These are phyloP conservation scores for Xylocopa sonorina DNA, from an alignment of 1,140 invertebrate genomes.

Conservation along the genomic window DNA sequence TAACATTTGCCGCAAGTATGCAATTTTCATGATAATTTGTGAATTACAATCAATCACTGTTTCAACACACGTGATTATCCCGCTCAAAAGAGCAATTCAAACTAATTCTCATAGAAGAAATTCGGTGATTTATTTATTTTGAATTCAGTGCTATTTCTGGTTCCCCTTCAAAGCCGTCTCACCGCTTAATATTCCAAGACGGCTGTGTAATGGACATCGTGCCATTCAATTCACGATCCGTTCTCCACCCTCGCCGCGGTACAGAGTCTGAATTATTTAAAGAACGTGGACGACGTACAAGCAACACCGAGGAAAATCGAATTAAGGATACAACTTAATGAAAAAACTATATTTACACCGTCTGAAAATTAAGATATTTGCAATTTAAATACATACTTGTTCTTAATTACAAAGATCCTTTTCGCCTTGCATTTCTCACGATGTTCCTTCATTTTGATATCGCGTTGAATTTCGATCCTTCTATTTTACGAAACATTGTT, in stretches of 20 bases:
- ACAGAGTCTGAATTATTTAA: background rate
- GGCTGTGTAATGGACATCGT: background rate
- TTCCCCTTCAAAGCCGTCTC: background rate
- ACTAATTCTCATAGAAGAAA: background rate
- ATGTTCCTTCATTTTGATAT: too few species aligned
- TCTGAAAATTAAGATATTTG: too few species aligned
- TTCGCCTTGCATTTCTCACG: too few species aligned
- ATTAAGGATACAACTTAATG: background rate
- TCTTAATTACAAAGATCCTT: too few species aligned
- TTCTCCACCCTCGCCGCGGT: too few species aligned
- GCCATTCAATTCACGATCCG: background rate
- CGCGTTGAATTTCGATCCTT: too few species aligned
- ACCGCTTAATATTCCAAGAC: constrained; percentile 2
- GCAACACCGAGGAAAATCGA: background rate
- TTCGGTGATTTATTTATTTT: background rate
- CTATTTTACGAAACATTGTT: too few species aligned
- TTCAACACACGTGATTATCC: background rate
- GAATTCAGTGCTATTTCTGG: constrained; percentile 2
- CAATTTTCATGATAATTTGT: background rate
- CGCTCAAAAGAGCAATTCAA: background rate
- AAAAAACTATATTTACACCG: background rate
- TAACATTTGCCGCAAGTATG: too few species aligned
- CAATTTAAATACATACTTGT: too few species aligned
- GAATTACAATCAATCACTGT: background rate
- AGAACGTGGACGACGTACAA: too few species aligned